Evolutionary conservation across 2,797 vertebrate genomes (phyloP).

Genomic region (Chelon auratus): DNA sequence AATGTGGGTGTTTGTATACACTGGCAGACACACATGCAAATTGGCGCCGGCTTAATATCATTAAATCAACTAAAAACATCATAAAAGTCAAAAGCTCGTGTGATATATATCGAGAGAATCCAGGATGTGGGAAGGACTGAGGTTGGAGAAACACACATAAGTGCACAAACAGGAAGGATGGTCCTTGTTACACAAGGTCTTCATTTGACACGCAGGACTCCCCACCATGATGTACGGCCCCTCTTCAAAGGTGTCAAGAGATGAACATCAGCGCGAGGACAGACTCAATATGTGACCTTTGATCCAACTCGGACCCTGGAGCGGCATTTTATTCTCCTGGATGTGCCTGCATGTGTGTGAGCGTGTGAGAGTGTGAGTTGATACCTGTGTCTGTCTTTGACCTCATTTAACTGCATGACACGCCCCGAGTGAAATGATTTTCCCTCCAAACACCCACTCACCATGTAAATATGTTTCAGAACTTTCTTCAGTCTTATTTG

Average conservation of each 20-base stretch:
- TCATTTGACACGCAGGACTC: slow-evolving; percentile 77
- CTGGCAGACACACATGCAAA: not conserved
- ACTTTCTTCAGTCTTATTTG: not conserved
- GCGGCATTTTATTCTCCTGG: slow-evolving; percentile 52
- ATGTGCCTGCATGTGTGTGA: slow-evolving; percentile 40
- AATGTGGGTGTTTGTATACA: not conserved
- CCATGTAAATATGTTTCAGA: not conserved
- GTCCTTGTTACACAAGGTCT: slow-evolving; percentile 73
- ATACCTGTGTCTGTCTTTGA: slow-evolving; percentile 25
- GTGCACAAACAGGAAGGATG: slow-evolving; percentile 61
- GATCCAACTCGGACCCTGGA: slow-evolving; percentile 61
- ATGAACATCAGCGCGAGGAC: slow-evolving; percentile 69
- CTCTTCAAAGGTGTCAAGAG: slow-evolving; percentile 82
- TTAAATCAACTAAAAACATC: not conserved
- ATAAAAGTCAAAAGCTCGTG: not conserved
- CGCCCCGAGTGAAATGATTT: not conserved
- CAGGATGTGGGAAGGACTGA: slow-evolving; percentile 28
- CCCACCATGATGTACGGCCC: slow-evolving; percentile 71
- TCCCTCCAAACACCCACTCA: not conserved
- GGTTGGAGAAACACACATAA: slow-evolving; percentile 36
- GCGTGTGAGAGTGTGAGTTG: slow-evolving; percentile 33
- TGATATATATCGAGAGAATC: slow-evolving; percentile 5
- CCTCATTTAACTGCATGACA: slow-evolving; percentile 25
- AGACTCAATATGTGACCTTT: slow-evolving; percentile 83
- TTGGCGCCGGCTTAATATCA: not conserved